Evolutionary conservation across 2,113 vertebrate species (phyloP).

Genomic region (Muntiacus reevesi): DNA sequence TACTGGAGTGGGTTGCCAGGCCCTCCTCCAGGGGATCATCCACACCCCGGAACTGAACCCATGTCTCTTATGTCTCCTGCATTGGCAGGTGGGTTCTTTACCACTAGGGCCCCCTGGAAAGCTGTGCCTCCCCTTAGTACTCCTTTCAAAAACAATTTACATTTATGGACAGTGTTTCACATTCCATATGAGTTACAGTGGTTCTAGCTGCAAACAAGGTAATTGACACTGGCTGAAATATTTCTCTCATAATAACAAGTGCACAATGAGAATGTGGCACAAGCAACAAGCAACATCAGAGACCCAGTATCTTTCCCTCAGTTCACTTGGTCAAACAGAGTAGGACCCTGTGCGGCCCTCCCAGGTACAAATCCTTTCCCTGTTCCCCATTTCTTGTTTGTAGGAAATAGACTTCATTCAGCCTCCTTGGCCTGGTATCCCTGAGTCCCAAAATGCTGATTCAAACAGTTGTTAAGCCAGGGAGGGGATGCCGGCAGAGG

Average conservation of each 20-base stretch:
- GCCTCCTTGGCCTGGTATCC: not conserved
- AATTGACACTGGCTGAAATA: not conserved
- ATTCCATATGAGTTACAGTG: not conserved
- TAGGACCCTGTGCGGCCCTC: not conserved
- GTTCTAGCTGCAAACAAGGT: not conserved
- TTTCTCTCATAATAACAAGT: not conserved
- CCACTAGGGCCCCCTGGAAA: not conserved
- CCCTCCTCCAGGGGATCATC: not conserved
- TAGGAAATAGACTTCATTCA: not conserved
- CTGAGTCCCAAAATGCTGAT: not conserved
- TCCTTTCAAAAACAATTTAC: not conserved
- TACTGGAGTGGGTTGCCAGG: not conserved
- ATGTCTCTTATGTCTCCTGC: not conserved
- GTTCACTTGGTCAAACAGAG: not conserved
- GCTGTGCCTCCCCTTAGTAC: not conserved
- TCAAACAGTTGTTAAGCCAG: not conserved
- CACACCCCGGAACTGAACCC: not conserved
- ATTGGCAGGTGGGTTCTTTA: not conserved
- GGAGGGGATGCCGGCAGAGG: not conserved
- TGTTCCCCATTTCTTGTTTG: not conserved
- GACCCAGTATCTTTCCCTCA: not conserved
- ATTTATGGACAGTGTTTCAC: not conserved
- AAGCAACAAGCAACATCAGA: not conserved
- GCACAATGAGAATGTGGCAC: not conserved
- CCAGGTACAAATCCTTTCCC: not conserved